phyloP scores from a whole-genome alignment of 2,113 vertebrate species.

The Nothoprocta pentlandii region DNA sequence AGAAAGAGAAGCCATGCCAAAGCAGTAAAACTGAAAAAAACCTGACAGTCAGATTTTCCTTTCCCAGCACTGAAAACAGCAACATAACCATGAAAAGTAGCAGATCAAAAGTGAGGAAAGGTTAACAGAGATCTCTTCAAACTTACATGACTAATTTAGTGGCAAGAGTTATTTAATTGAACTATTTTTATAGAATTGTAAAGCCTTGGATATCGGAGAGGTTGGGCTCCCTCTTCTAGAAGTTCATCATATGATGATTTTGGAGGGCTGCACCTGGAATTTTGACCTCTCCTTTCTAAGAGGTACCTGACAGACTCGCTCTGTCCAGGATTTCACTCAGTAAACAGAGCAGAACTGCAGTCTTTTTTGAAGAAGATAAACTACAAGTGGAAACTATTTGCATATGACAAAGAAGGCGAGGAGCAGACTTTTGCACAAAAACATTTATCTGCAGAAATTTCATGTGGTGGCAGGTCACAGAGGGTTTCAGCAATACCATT shows the following conservation, averaged over 20 bases:
- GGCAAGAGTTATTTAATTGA: not conserved
- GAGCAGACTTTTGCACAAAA: not conserved
- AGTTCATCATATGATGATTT: not conserved
- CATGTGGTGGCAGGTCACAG: not conserved
- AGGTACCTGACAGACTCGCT: not conserved
- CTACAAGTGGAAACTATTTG: not conserved
- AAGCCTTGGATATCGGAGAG: not conserved
- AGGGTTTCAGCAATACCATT: not conserved
- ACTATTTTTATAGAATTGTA: not conserved
- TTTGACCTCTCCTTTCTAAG: not conserved
- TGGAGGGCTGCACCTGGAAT: not conserved
- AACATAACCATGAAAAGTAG: not conserved
- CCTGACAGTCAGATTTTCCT: not conserved
- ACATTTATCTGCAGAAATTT: not conserved
- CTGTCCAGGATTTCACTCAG: not conserved
- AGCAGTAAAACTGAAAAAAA: not conserved
- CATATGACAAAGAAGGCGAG: not conserved
- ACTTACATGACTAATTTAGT: not conserved
- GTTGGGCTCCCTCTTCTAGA: not conserved
- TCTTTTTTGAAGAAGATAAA: not conserved
- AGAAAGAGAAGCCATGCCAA: not conserved
- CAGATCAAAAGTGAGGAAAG: not conserved
- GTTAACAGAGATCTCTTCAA: not conserved
- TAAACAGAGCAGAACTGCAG: not conserved
- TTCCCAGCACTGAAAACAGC: not conserved